Base-by-base conservation (phyloP, 2,888 invertebrate species). In the Hirtodrosophila cameraria region DNA sequence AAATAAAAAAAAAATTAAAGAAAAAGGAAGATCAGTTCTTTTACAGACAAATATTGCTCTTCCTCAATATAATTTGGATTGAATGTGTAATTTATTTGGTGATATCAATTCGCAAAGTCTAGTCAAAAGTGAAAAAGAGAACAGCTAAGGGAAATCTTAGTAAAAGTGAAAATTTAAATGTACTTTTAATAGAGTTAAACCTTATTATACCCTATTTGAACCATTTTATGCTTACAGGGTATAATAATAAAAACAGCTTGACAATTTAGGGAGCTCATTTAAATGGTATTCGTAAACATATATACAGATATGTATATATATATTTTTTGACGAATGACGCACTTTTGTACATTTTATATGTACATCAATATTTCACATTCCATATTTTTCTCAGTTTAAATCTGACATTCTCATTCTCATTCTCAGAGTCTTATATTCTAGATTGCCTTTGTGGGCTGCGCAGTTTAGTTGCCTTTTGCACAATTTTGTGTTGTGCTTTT, bases 391-490 rank as follows among this genome's bases (percentile, higher is more conserved):
- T 9, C 41, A 41, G 30, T 31, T 33, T 13, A 7, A 2, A 9
- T 11, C 8, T 9, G 2, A n/a, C 15, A 8, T 27, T 18, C 31
- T 16, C 23, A 28, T 25, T 16, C 20, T 20, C 30, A 28, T 7
- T 33, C 20, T 31, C 31, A 16, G n/a, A n/a, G n/a, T n/a, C n/a
- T 15, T 35, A 13, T 1, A 42, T 31, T 18, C 42, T 55, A 13
- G 46, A 43, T 52, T 57, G 52, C 16, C 15, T 41, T 42, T 53
- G 52, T 41, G 36, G 61, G 23, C 68, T 68, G 68, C 68, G 68
- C 45, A 68, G 48, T 68, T n/a, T 54, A 53, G 42, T 43, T 62
- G 62, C 30, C 61, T 41, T 67, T 68, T 68, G 62, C 68, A 57
- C 68, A 68, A 62, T 67, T 52, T 35, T 42, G 3, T 31, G n/a